Conservation (phyloP, 2,113 vertebrate species). For the Alethe castanea region DNA sequence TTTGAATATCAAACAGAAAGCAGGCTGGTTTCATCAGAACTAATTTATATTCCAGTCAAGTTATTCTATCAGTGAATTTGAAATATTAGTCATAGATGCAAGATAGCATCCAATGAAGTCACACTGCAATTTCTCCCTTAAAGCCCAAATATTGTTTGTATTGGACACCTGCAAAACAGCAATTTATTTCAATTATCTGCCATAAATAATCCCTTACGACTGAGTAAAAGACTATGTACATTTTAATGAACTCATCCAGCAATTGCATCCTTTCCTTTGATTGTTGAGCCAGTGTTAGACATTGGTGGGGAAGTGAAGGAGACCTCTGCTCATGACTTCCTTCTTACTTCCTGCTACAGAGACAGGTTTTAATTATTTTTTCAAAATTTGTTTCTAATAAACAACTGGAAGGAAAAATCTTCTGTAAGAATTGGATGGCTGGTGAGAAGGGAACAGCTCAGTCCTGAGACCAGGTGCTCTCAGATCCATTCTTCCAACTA, state of each 20-base stretch:
- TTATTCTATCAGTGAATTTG: slow-evolving; percentile 36
- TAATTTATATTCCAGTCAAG: slow-evolving; percentile 50
- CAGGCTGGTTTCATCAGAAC: slow-evolving; percentile 21
- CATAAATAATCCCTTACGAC: slow-evolving; percentile 35
- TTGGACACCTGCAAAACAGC: slow-evolving; percentile 22
- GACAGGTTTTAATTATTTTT: not conserved
- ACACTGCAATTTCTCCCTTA: not conserved
- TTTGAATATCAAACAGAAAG: slow-evolving; percentile 2
- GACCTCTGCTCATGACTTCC: not conserved
- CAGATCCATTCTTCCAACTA: not conserved
- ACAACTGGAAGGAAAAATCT: not conserved
- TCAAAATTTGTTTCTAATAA: not conserved
- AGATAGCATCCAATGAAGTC: not conserved
- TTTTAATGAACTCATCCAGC: slow-evolving; percentile 5
- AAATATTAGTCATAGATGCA: slow-evolving; percentile 4
- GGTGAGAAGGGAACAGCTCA: not conserved
- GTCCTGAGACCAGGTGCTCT: not conserved
- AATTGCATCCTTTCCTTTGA: not conserved
- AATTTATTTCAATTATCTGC: slow-evolving; percentile 19
- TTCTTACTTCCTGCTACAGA: not conserved
- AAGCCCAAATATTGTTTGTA: not conserved
- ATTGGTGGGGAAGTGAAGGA: not conserved
- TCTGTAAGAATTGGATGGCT: not conserved
- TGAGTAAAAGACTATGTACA: not conserved
- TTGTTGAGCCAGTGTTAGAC: not conserved